Evolutionary conservation across 2,888 invertebrate genomes (phyloP).

Genomic region (Serrognathus titanus): DNA sequence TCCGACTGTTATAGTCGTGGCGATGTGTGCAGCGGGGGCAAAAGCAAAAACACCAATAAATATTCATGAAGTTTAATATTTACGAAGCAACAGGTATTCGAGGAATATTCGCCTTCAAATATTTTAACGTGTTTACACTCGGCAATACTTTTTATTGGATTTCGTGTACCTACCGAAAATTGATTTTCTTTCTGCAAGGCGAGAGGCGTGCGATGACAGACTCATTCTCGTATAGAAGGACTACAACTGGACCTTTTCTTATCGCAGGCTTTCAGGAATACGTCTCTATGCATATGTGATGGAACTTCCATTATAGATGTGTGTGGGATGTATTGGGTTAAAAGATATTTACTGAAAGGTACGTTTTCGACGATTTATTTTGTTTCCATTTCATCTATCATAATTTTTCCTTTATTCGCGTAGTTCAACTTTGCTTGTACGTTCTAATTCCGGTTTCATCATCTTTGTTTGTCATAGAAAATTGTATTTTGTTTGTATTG

Average conservation of each 20-base stretch:
- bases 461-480: no score
- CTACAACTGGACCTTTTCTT: neutral
- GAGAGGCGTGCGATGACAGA: neutral
- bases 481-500: no score
- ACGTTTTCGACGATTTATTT: no score
- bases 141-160: conserved; percentile 3
- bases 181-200: neutral
- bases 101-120: conserved; percentile 20
- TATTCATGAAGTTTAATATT: conserved; percentile 26
- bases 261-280: neutral
- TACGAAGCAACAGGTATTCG: conserved; percentile 25
- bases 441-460: no score
- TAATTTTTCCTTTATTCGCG: no score
- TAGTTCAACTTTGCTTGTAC: no score
- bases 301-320: no score
- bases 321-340: neutral
- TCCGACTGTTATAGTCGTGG: no score
- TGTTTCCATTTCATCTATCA: no score
- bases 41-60: conserved; percentile 19
- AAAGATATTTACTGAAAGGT: no score
- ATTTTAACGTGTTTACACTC: conserved; percentile 19
- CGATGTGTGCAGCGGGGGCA: no score
- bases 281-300: conserved; percentile 3
- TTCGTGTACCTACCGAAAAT: neutral
- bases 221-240: neutral